phyloP scores from a whole-genome alignment of 2,113 vertebrate genomes.

The Lamprologus speciosus region DNA sequence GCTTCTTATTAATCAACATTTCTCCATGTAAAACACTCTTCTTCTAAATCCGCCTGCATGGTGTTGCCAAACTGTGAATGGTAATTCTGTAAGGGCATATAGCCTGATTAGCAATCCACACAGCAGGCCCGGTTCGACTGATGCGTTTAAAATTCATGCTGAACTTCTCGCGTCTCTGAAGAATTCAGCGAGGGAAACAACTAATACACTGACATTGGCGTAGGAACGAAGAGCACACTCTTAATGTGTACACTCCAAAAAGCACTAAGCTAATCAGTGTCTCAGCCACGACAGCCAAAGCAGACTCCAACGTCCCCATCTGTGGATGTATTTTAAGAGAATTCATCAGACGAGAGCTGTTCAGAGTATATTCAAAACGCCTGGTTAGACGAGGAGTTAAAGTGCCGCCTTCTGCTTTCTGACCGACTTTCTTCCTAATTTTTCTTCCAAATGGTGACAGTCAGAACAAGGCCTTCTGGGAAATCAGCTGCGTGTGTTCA shows the following conservation, averaged over 20 bases:
- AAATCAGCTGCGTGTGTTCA: conserved; percentile 34
- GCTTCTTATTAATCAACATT: background rate
- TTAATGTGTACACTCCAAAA: background rate
- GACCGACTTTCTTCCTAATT: conserved; percentile 4
- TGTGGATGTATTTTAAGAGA: background rate
- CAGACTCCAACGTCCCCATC: background rate
- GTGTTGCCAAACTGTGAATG: background rate
- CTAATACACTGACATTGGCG: background rate
- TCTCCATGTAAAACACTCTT: background rate
- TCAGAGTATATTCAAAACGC: background rate
- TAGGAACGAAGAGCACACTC: background rate
- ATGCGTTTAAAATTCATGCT: background rate
- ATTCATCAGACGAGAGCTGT: background rate
- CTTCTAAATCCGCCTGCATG: background rate
- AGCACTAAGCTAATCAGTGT: background rate
- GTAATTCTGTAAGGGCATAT: background rate
- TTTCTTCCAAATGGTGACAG: conserved; percentile 13
- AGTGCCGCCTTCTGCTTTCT: background rate
- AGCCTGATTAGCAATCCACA: background rate
- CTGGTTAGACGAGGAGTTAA: background rate
- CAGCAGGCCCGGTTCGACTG: background rate
- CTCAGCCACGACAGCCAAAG: background rate
- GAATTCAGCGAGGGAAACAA: background rate
- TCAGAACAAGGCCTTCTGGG: conserved; percentile 30
- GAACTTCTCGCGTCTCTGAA: background rate